These are phyloP conservation scores for Icerya purchasi DNA, from an alignment of 2,888 invertebrate species.

Conservation along the genomic window DNA sequence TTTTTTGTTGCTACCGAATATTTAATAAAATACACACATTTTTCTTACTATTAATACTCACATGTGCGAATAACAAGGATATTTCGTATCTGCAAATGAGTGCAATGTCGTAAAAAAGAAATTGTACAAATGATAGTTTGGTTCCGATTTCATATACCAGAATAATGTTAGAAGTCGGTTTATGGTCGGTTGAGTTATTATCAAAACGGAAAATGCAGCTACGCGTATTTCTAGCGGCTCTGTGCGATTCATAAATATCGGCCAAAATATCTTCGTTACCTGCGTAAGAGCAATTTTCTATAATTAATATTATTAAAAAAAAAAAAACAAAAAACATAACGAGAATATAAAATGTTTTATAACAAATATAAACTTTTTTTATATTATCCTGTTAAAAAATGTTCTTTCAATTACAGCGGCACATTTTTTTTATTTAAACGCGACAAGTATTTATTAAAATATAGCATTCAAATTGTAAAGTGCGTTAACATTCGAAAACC, in stretches of 20 bases:
- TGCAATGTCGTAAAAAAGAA: conserved; percentile 49
- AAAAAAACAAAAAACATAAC: too few species aligned
- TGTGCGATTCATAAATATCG: conserved; percentile 41
- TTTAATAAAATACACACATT: too few species aligned
- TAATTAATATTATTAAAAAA: background rate
- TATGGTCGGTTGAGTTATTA: conserved; percentile 40
- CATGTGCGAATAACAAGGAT: conserved; percentile 43
- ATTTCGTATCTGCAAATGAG: conserved; percentile 41
- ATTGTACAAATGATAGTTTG: conserved; percentile 39
- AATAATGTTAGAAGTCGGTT: conserved; percentile 44
- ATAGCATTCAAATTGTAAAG: too few species aligned
- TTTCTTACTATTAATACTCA: conserved; percentile 28
- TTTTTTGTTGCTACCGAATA: background rate
- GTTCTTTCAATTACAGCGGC: too few species aligned
- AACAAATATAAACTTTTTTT: too few species aligned
- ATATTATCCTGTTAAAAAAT: too few species aligned
- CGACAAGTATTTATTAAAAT: too few species aligned
- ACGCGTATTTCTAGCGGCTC: conserved; percentile 45
- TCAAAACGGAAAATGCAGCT: conserved; percentile 39
- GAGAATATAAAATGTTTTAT: background rate
- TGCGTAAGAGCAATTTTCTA: conserved; percentile 19
- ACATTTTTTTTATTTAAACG: too few species aligned
- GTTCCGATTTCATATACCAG: conserved; percentile 40
- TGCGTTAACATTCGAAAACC: too few species aligned
- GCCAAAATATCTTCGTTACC: conserved; percentile 40